Conservation (phyloP, 2,797 vertebrate species). For the Orestias chungarensis region DNA sequence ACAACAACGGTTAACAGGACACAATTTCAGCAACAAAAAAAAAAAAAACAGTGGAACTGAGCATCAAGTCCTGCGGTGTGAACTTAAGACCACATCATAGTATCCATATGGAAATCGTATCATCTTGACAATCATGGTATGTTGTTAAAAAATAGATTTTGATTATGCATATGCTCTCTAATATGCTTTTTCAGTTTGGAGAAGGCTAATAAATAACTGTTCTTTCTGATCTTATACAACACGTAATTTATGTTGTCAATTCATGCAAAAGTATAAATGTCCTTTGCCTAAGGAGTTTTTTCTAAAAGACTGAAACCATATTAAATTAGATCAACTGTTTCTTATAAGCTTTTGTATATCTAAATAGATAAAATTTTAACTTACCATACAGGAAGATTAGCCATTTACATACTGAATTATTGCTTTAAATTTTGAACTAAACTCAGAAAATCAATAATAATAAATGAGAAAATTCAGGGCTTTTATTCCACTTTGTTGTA, state of each 20-base stretch:
- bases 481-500: neutral
- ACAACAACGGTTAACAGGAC: too few relatives aligned
- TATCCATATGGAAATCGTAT: too few relatives aligned
- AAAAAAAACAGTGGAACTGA: too few relatives aligned
- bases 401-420: neutral
- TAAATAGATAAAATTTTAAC: neutral
- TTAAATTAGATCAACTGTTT: too few relatives aligned
- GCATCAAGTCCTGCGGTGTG: too few relatives aligned
- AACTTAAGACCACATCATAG: too few relatives aligned
- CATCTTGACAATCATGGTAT: neutral
- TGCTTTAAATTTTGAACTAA: neutral
- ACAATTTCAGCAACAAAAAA: too few relatives aligned
- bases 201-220: neutral
- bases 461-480: neutral
- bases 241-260: neutral
- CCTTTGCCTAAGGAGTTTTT: neutral
- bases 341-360: neutral
- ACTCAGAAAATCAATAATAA: neutral
- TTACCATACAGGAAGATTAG: neutral
- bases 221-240: neutral
- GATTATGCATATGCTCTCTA: neutral
- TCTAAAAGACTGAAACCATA: neutral
- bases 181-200: neutral
- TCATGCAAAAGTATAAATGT: neutral
- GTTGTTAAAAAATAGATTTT: neutral